A percentile compares a stretch with the other conserved stretches of the same genome.
These are phyloP conservation scores for Luperina nickerlii DNA, from an alignment of 2,888 invertebrate species.

Conservation along the genomic window DNA sequence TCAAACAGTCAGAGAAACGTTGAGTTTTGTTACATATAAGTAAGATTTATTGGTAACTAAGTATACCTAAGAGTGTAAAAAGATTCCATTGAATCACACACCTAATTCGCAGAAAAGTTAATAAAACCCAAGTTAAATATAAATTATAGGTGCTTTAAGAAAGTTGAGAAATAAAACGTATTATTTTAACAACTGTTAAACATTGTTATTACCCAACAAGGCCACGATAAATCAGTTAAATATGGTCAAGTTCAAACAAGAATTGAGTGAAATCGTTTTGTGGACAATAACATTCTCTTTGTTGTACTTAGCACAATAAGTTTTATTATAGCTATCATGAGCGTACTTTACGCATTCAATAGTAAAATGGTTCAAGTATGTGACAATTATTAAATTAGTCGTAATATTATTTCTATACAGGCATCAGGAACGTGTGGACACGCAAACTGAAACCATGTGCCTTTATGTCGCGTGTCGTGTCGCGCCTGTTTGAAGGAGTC, in stretches of 20 bases:
- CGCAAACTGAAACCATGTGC: neutral
- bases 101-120: neutral
- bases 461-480: too few species aligned
- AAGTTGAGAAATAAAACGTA: constrained; percentile 7
- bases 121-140: neutral
- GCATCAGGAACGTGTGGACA: too few species aligned
- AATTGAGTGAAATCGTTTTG: constrained; percentile 28
- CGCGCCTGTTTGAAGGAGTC: too few species aligned
- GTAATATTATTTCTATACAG: neutral
- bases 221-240: constrained; percentile 2
- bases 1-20: neutral
- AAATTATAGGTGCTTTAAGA: neutral
- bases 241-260: constrained; percentile 39
- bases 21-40: neutral
- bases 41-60: neutral
- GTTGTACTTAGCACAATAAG: neutral
- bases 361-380: neutral
- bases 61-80: neutral
- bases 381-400: neutral
- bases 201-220: constrained; percentile 21
- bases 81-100: neutral
- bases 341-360: neutral
- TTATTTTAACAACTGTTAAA: neutral
- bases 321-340: neutral
- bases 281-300: constrained; percentile 3